These are phyloP conservation scores for Paedocypris sp. DNA, from an alignment of 2,113 vertebrate genomes.

Conservation along the genomic window DNA sequence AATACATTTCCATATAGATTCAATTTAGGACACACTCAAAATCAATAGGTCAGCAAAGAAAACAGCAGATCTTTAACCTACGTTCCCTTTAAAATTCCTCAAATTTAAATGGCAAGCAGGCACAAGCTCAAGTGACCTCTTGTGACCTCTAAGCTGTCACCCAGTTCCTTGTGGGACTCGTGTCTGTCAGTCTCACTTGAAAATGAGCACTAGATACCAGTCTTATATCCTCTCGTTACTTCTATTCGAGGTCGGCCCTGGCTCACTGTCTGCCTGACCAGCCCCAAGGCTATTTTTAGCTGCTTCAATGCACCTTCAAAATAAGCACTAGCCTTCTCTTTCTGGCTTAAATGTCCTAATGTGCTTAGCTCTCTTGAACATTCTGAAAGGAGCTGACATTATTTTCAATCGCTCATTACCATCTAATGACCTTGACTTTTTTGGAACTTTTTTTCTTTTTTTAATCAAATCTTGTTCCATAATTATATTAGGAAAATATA, in stretches of 20 bases:
- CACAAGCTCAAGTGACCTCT: not conserved
- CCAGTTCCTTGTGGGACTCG: not conserved
- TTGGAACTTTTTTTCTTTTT: not conserved
- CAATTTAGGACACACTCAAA: not conserved
- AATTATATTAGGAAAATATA: too few relatives aligned
- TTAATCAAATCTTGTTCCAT: not conserved
- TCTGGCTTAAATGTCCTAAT: conserved; percentile 12
- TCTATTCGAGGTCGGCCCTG: not conserved
- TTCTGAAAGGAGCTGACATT: conserved; percentile 13
- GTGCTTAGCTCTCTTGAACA: conserved; percentile 15
- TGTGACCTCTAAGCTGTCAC: not conserved
- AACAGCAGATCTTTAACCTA: not conserved
- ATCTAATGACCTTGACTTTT: not conserved
- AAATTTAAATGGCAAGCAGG: not conserved
- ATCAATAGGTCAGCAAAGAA: not conserved
- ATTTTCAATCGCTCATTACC: conserved; percentile 8
- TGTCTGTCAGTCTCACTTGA: conserved; percentile 7
- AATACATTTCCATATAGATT: too few relatives aligned
- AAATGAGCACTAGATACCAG: conserved; percentile 5
- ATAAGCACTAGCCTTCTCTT: conserved; percentile 24
- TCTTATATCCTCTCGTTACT: not conserved
- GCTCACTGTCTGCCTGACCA: not conserved
- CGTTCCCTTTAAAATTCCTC: not conserved
- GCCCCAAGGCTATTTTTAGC: conserved; percentile 49
- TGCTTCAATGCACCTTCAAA: conserved; percentile 40